Percentiles rank a stretch among this genome's conserved stretches.
Evolutionary conservation across 2,888 invertebrate genomes (phyloP).

Genomic region (Sphaerolaimus hirsutus): DNA sequence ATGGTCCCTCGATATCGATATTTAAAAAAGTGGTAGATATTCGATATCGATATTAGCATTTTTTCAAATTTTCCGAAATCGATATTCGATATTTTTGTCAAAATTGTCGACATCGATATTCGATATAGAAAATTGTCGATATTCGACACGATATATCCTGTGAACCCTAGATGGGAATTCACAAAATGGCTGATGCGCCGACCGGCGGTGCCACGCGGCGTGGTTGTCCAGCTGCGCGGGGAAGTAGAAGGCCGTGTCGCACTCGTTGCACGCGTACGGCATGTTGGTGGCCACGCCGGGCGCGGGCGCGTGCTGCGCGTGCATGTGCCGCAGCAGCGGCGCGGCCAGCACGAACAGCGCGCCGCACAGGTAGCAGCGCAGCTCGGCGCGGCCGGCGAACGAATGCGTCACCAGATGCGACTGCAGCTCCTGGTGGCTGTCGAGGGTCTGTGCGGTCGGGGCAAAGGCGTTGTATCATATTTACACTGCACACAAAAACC

Average conservation of each 20-base stretch:
- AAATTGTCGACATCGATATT: neutral
- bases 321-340: conserved; percentile 27
- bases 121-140: neutral
- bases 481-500: no score
- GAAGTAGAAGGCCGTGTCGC: conserved; percentile 65
- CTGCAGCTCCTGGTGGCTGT: conserved; percentile 57
- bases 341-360: conserved; percentile 55
- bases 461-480: no score
- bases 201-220: conserved; percentile 6
- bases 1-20: no score
- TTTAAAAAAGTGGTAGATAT: no score
- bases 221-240: conserved; percentile 73
- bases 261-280: conserved; percentile 53
- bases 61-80: no score
- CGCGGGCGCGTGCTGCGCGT: conserved; percentile 44
- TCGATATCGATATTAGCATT: no score
- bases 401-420: conserved; percentile 73
- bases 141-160: no score
- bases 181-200: no score
- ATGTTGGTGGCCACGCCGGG: conserved; percentile 54
- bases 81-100: no score
- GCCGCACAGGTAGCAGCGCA: conserved; percentile 65
- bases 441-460: no score
- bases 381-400: conserved; percentile 56
- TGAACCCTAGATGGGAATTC: no score